phyloP scores from a whole-genome alignment of 2,888 invertebrate species.

The Choreutis nemorana region DNA sequence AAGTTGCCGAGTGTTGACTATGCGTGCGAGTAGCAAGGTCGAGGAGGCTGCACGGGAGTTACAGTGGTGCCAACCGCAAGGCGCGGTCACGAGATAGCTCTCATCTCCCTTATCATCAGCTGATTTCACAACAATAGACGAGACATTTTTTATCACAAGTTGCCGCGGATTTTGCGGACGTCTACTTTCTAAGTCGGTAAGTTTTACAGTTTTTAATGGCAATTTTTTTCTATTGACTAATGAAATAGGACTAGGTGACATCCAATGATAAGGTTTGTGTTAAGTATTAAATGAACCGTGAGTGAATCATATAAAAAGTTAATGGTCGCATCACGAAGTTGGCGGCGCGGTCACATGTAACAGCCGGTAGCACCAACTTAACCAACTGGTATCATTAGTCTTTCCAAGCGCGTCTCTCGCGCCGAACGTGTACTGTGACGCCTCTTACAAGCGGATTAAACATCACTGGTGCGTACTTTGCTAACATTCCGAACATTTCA shows the following conservation, averaged over 20 bases:
- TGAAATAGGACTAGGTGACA: too few relatives aligned
- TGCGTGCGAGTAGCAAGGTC: too few relatives aligned
- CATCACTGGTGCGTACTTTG: conserved; percentile 38
- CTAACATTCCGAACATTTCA: conserved; percentile 11
- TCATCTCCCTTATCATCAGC: conserved; percentile 59
- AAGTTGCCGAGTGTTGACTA: too few relatives aligned
- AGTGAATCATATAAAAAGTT: conserved; percentile 25
- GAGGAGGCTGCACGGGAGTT: conserved; percentile 44
- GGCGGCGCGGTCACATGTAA: conserved; percentile 44
- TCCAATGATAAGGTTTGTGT: too few relatives aligned
- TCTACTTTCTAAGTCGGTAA: too few relatives aligned
- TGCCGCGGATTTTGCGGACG: too few relatives aligned
- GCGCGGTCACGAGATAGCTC: conserved; percentile 53
- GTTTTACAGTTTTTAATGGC: too few relatives aligned
- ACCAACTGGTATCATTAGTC: conserved; percentile 33
- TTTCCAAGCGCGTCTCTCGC: conserved; percentile 44
- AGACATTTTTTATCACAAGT: too few relatives aligned
- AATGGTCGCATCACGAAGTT: conserved; percentile 37
- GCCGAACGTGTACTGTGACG: conserved; percentile 30
- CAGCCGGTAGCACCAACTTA: conserved; percentile 48
- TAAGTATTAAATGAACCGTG: conserved; percentile 11
- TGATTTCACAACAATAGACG: conserved; percentile 23
- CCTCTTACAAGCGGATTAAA: conserved; percentile 19
- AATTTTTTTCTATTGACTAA: too few relatives aligned
- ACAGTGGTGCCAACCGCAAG: conserved; percentile 47